Conservation (phyloP, 2,113 vertebrate species). For the Rhinichthys klamathensis region DNA sequence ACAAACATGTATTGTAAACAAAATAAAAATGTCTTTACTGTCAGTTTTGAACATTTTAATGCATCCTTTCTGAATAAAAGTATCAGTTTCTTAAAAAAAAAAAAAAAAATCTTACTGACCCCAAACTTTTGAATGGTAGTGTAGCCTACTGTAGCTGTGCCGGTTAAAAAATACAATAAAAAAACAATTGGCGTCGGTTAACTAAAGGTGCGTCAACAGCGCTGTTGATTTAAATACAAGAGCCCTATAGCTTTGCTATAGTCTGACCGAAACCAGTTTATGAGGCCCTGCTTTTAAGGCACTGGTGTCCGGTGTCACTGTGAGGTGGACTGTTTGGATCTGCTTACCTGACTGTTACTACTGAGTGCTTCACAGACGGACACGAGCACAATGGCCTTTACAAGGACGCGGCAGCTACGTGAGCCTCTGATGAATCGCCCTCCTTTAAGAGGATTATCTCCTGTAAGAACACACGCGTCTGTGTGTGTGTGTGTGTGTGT, state of each 20-base stretch:
- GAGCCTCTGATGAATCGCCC: constrained; percentile 13
- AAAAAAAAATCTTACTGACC: too few relatives aligned
- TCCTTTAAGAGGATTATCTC: constrained; percentile 49
- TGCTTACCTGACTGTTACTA: neutral
- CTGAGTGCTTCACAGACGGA: constrained; percentile 3
- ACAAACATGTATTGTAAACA: too few relatives aligned
- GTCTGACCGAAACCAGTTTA: neutral
- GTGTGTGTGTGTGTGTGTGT: neutral
- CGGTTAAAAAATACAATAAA: neutral
- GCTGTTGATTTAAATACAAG: neutral
- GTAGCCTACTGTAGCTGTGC: neutral
- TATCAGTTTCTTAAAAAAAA: too few relatives aligned
- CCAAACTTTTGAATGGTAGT: neutral
- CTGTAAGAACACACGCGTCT: neutral
- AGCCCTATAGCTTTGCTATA: neutral
- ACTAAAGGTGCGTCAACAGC: neutral
- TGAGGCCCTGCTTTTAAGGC: neutral
- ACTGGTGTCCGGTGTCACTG: neutral
- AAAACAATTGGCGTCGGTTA: neutral
- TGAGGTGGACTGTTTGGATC: neutral
- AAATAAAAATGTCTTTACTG: neutral
- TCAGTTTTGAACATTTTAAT: neutral
- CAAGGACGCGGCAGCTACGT: constrained; percentile 16
- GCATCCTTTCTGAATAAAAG: neutral
- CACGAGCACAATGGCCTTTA: constrained; percentile 14